Evolutionary conservation across 2,113 vertebrate genomes (phyloP).

Genomic region (Trochalopteron elliotii): DNA sequence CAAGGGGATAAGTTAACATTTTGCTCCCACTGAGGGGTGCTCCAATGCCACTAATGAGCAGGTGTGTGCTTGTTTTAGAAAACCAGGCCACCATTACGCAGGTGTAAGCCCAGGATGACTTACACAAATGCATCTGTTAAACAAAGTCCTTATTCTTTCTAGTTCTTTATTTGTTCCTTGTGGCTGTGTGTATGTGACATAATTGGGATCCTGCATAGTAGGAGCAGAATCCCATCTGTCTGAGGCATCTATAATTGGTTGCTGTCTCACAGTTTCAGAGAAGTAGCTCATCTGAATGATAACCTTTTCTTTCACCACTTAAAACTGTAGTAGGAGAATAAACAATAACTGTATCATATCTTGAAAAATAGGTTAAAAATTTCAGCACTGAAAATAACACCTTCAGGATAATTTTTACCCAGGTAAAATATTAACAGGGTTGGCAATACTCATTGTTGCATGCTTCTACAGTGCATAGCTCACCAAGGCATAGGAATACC

Average conservation of each 20-base stretch:
- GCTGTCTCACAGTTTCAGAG: background rate
- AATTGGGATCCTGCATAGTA: conserved; percentile 5
- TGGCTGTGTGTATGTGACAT: background rate
- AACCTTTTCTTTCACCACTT: background rate
- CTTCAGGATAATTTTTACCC: background rate
- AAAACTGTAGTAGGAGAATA: background rate
- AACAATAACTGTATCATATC: background rate
- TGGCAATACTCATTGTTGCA: background rate
- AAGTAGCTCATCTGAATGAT: background rate
- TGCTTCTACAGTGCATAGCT: background rate
- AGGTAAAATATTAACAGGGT: background rate
- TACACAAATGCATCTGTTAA: background rate
- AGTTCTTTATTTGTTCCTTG: background rate
- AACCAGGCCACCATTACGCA: background rate
- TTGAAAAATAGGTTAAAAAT: background rate
- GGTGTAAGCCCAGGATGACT: background rate
- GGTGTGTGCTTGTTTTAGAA: background rate
- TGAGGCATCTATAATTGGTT: background rate
- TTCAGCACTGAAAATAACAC: background rate
- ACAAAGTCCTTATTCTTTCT: background rate
- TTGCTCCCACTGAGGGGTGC: background rate
- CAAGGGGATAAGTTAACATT: background rate
- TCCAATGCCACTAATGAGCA: background rate
- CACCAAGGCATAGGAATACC: background rate
- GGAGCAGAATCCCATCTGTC: background rate